Base-by-base conservation (phyloP, 2,113 vertebrate genomes). In the Clarias magur region DNA sequence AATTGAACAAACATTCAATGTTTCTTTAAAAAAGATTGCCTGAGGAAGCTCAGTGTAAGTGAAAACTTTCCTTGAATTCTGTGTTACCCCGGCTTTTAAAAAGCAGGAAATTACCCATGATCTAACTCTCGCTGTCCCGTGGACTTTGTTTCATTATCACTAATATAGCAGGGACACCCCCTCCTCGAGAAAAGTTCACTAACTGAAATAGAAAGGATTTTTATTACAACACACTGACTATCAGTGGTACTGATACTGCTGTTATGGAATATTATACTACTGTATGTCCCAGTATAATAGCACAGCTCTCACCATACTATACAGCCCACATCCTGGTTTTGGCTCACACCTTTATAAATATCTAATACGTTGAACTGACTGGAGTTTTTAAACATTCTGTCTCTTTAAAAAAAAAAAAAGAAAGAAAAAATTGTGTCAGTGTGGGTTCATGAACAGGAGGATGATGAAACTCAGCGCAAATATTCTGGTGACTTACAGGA, bases 391-490 rank as follows among this genome's bases (percentile, higher is more conserved):
- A 48, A n/a, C 21, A 1, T 80, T n/a, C 57, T 13, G 2, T 34
- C 54, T 62, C 57, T 63, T 60, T 81, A 62, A 60, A 62, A 80
- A n/a, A 2, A 17, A 53, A 48, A 5, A 75, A 73, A 13, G 2
- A 70, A 48, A 48, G 7, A 48, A 48, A 48, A 48, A 48, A 48
- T 8, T 48, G 7, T 30, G 19, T 72, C 27, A 11, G 53, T 8
- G 75, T 75, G 42, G 83, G 27, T 78, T 27, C 27, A 56, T 25
- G 12, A 76, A 80, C 23, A 27, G 4, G 48, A 53, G 34, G 70
- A 78, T 78, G 88, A 85, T 87, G 85, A 82, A 89, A 85, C 76
- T 48, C 15, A 15, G 21, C 25, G 25, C 38, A 56, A 79, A 82
- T 42, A 82, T 42, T 53, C 2, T 27, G 59, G 21, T 84, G 34